Percentiles rank a stretch among this genome's conserved stretches.
These are phyloP conservation scores for Scartelaos histophorus DNA, from an alignment of 2,113 vertebrate genomes.

Conservation along the genomic window DNA sequence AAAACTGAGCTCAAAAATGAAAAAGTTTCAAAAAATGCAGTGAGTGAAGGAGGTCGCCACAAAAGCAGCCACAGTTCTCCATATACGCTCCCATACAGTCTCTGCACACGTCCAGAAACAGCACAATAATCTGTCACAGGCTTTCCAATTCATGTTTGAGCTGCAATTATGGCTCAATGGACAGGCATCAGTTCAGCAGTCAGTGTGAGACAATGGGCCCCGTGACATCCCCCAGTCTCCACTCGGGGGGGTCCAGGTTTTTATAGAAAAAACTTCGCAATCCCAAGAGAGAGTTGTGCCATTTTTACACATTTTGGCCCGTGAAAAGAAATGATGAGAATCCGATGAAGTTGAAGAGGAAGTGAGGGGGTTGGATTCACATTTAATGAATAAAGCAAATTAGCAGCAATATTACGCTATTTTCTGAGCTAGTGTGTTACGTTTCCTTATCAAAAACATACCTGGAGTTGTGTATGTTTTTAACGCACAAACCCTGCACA, in stretches of 20 bases:
- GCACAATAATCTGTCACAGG: conserved; percentile 22
- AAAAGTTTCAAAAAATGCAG: too few relatives aligned
- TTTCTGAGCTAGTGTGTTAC: too few relatives aligned
- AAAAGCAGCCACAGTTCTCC: neutral
- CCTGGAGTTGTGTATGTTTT: too few relatives aligned
- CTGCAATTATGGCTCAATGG: conserved; percentile 6
- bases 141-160: conserved; percentile 11
- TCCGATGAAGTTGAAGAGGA: conserved; percentile 41
- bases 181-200: conserved; percentile 29
- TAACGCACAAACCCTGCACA: too few relatives aligned
- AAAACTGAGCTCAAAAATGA: too few relatives aligned
- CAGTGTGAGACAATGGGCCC: conserved; percentile 17
- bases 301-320: conserved; percentile 3
- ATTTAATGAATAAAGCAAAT: too few relatives aligned
- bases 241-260: conserved; percentile 21
- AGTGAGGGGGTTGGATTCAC: conserved; percentile 33
- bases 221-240: conserved; percentile 16
- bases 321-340: conserved; percentile 29
- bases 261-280: neutral
- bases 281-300: neutral
- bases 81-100: neutral
- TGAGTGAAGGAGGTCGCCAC: too few relatives aligned
- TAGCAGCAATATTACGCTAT: too few relatives aligned
- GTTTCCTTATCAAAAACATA: too few relatives aligned
- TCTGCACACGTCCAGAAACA: conserved; percentile 10